A percentile compares a stretch with the other conserved stretches of the same genome.
Conservation (phyloP, 37 sponge, comb jelly and placozoan genomes). For the Agelas oroides region DNA sequence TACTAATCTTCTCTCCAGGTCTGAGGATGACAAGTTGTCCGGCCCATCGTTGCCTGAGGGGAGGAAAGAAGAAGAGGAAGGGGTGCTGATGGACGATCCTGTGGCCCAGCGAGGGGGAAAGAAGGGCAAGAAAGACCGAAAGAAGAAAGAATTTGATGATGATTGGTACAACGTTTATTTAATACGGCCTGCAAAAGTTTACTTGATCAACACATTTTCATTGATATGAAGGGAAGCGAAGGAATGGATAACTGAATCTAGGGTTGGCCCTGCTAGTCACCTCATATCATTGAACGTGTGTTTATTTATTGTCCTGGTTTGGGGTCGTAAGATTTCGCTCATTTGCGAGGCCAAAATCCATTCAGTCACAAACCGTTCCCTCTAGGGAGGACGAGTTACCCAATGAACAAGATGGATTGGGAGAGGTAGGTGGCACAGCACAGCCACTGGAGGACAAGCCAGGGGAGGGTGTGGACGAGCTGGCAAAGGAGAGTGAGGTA, state of each 20-base stretch:
- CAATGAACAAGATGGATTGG: neutral
- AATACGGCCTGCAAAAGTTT: no score
- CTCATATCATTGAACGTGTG: no score
- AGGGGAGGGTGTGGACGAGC: neutral
- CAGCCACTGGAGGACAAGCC: neutral
- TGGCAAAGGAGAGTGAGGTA: neutral
- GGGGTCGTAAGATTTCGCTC: no score
- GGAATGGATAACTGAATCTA: neutral
- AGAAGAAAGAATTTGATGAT: conserved; percentile 36
- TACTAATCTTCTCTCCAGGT: no score
- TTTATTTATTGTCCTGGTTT: no score
- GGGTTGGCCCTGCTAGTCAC: neutral
- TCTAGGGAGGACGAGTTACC: neutral
- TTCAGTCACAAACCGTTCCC: no score
- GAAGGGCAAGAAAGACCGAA: conserved; percentile 50
- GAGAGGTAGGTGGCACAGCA: no score
- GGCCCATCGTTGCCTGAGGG: neutral
- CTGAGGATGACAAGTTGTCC: neutral
- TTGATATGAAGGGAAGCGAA: no score
- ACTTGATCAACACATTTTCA: no score
- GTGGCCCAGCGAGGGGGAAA: conserved; percentile 5
- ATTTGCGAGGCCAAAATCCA: no score
- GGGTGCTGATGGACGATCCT: neutral
- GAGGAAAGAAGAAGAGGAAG: neutral
- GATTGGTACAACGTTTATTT: conserved; percentile 8